Percentiles rank a stretch among this genome's conserved stretches.
Evolutionary conservation across 1,140 invertebrate species (phyloP).

Genomic region (Aphidius gifuensis): DNA sequence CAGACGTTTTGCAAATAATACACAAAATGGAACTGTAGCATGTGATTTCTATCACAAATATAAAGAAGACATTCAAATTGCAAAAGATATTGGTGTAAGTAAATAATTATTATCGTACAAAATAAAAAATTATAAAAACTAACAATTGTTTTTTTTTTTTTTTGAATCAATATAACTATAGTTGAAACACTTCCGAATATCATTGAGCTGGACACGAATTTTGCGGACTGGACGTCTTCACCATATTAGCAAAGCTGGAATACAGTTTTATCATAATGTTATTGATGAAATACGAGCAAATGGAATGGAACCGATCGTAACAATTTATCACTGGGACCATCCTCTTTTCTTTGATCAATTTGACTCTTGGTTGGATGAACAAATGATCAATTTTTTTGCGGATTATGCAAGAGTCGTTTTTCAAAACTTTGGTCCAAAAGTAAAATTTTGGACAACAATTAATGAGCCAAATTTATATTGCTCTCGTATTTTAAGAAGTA

Average conservation of each 20-base stretch:
- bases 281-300: constrained; percentile 57
- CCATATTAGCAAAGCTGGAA: constrained; percentile 53
- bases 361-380: constrained; percentile 62
- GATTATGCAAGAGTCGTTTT: constrained; percentile 57
- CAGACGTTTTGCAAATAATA: constrained; percentile 32
- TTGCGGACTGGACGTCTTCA: constrained; percentile 59
- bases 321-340: constrained; percentile 59
- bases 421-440: constrained; percentile 48
- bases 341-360: constrained; percentile 56
- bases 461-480: constrained; percentile 54
- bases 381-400: constrained; percentile 57
- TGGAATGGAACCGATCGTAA: constrained; percentile 55
- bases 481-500: background rate
- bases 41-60: constrained; percentile 8
- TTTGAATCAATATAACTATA: background rate
- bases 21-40: constrained; percentile 56
- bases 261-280: constrained; percentile 61
- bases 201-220: constrained; percentile 62
- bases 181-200: constrained; percentile 58
- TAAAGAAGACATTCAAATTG: constrained; percentile 14
- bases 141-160: constrained; percentile 49
- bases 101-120: constrained; percentile 53
- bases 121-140: constrained; percentile 51
- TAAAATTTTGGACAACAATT: constrained; percentile 53
- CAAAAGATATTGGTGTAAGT: constrained; percentile 55